Conservation (phyloP, 2,888 invertebrate species). For the Parnassius smintheus region DNA sequence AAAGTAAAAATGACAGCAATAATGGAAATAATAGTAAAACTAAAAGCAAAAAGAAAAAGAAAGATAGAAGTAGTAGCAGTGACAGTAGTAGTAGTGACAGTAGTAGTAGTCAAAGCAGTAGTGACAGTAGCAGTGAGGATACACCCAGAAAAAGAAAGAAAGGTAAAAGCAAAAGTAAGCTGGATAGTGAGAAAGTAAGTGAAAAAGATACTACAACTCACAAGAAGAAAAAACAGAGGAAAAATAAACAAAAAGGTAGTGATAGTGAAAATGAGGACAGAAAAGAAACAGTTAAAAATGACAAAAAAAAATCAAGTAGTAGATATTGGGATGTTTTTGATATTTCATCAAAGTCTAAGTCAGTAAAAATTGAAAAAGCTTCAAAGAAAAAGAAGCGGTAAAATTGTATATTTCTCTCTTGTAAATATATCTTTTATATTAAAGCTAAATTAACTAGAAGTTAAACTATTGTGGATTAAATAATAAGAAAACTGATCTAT, state of each 20-base stretch:
- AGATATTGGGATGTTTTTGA: slow-evolving; percentile 47
- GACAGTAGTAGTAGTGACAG: slow-evolving; percentile 11
- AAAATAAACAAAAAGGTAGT: neutral
- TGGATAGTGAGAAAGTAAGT: neutral
- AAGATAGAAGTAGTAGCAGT: slow-evolving; percentile 19
- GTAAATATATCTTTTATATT: slow-evolving; percentile 17
- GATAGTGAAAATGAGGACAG: slow-evolving; percentile 15
- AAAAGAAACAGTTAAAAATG: slow-evolving; percentile 4
- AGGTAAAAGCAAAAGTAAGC: slow-evolving; percentile 2
- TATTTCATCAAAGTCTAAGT: slow-evolving; percentile 34
- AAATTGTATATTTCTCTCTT: neutral
- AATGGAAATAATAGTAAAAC: slow-evolving; percentile 3
- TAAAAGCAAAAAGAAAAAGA: slow-evolving; percentile 28
- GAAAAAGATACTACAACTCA: slow-evolving; percentile 1
- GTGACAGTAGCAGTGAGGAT: slow-evolving; percentile 26
- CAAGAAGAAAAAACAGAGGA: slow-evolving; percentile 8
- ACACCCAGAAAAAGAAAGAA: slow-evolving; percentile 12
- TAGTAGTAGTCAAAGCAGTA: slow-evolving; percentile 25
- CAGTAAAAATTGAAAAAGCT: neutral
- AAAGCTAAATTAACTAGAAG: neutral
- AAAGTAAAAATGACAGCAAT: slow-evolving; percentile 30
- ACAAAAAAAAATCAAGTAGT: slow-evolving; percentile 28
- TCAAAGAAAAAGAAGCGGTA: slow-evolving; percentile 2
- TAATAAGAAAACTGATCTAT: neutral
- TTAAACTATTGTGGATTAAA: slow-evolving; percentile 11